Conservation (phyloP, 2,888 invertebrate genomes). For the Celastrina argiolus region DNA sequence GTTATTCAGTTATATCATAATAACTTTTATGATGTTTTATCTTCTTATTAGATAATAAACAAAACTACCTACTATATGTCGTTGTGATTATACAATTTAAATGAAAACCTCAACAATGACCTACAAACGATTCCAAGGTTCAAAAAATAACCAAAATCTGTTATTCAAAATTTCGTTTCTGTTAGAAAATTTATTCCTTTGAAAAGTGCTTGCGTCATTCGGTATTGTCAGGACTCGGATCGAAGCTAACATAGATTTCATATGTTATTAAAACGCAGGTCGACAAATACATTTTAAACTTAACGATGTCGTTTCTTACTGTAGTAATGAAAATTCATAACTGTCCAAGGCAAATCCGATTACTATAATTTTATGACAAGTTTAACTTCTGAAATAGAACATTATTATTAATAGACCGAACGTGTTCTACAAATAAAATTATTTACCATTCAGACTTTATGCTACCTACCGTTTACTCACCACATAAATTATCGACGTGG, state of each 20-base stretch:
- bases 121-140: background rate
- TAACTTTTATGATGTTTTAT: too few relatives aligned
- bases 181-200: constrained; percentile 4
- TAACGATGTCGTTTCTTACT: too few relatives aligned
- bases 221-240: background rate
- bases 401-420: background rate
- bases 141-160: background rate
- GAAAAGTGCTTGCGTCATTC: background rate
- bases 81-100: background rate
- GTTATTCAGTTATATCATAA: background rate
- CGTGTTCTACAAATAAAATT: background rate
- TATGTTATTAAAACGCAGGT: background rate
- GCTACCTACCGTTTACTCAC: too few relatives aligned
- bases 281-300: too few relatives aligned
- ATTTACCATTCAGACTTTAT: background rate
- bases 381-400: background rate
- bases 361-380: background rate
- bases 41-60: background rate
- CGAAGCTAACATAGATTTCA: background rate
- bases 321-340: too few relatives aligned
- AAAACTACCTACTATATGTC: background rate
- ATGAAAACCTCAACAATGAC: background rate
- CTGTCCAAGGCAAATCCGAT: too few relatives aligned
- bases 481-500: background rate
- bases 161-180: background rate